Evolutionary conservation across 23 tunicate genomes (phyloP), one percentile per base, ranked within the genome.

Genomic region (Aplidium turbinatum): DNA sequence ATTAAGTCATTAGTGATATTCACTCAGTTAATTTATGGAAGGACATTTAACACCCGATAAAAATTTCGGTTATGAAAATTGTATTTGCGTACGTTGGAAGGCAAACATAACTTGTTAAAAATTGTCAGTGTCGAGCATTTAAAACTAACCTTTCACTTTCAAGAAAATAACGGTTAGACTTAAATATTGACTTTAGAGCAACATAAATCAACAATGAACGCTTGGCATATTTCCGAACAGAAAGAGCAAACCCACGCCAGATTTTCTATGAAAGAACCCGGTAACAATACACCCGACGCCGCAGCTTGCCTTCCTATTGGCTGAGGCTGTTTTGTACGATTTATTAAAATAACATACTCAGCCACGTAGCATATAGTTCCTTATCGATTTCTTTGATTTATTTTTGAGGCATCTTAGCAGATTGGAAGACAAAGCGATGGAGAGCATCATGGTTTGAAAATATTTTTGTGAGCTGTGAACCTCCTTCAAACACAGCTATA

Each of bases 221-320:
- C 16, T 42, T 42, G 11, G 16, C 50, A 42, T 42, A 42, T 16
- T 42, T 16, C 50, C 11, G 13, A 42, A 42, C 50, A 11, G 11
- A 9, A 42, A 9, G 16, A 16, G 50, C 13, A 42, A 42, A 16
- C 16, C 16, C 16, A 9, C 11, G 50, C 50, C 50, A 16, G 50
- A 11, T 9, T 16, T 9, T 42, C 16, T 42, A 11, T 9, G 11
- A 42, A 42, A 42, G 16, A 16, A 42, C 16, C 16, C 16, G 11
- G 13, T 11, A 42, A 42, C 50, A 42, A 42, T 23, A 20, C 38
- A 28, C 25, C 21, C 5, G 69, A 62, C 69, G 69, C 69, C 31
- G 6, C 28, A 11, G 9, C 19, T 62, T 38, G 69, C 28, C 18
- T 5, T 6, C 69, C 69, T 27, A 62, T 62, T 62, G 69, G 69